Evolutionary conservation across 2,888 invertebrate species (phyloP), one percentile per base, ranked within the genome.

Genomic region (Sminthurides aquaticus): DNA sequence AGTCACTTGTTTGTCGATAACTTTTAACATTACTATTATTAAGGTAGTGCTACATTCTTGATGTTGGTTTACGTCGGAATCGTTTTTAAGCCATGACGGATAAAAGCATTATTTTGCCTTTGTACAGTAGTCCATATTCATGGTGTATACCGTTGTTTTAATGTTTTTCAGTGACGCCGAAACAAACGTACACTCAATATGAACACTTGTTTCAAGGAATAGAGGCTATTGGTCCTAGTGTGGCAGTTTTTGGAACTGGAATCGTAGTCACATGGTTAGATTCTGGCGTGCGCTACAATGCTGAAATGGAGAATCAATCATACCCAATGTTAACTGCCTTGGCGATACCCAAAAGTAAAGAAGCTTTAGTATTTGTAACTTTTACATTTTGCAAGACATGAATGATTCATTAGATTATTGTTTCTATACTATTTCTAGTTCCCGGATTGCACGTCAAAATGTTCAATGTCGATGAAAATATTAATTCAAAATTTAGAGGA

Each of bases 301-400:
- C 67, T 26, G 71, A 71, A 61, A 61, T 66, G 64, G 69, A 69
- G 58, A 63, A 63, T 24, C 25, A 34, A 18, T 24, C 54, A 27
- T 66, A 70, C 15, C 71, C 73, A n/a, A 57, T 69, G 28, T 3
- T 73, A 8, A 69, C 65, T 54, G 60, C 63, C 26, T 29, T 73
- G 59, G 67, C 65, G 11, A 65, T 73, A 49, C 73, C 73, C 18
- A 69, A 69, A 65, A 55, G 62, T 63, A 57, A 49, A 20, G 8
- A 34, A 11, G 5, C 22, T 15, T 60, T 60, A 22, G 15, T 57
- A 29, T 57, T n/a, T 29, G 22, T 20, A 20, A 52, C 20, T 22
- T 52, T 5, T 18, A 5, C 20, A 20, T 15, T 5, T 28, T 26
- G 25, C 20, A 11, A 8, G 2, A 59, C 48, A 15, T 43, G 11